Base-by-base conservation (phyloP, 1,140 invertebrate genomes). In the Rhagoletis pomonella region DNA sequence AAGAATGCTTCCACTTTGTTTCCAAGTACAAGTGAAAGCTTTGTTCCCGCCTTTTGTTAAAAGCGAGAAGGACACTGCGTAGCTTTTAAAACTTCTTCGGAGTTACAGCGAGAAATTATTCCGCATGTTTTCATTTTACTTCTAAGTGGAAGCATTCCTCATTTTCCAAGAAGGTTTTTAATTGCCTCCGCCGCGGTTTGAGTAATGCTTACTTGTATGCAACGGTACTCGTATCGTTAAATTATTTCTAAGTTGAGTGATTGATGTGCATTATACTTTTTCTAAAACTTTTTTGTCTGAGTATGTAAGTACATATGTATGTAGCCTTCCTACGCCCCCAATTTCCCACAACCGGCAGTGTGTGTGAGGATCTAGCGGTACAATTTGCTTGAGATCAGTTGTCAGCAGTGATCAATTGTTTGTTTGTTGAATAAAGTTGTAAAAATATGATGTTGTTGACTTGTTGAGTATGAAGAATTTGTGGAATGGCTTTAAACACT, bases 391-490 rank as follows among this genome's bases (percentile, higher is more conserved):
- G 5, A 10, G 50, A 55, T 55, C 50, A 55, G 50, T 42, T 73
- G 39, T 47, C 14, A 1, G 1, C 39, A 44, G 67, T 29, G 29
- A 39, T 29, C 9, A 67, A 44, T 47, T 73, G 44, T 17, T 73
- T 73, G 67, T 73, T 10, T 39, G 64, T 12, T 67, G 39, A 67
- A 67, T 12, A 67, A n/a, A 19, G 39, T 47, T 73, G 67, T 73
- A 44, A 42, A 29, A 47, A 73, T 73, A 42, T 42, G 44, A 73
- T 3, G 42, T 42, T 42, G 44, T 17, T 73, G 67, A 47, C 19
- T 19, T 67, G 64, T 67, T 42, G 64, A 67, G 39, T 42, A 29
- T 39, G 39, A 42, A 67, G 64, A 67, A 67, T 73, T 1, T 47
- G 67, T 17, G 42, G 6, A 17, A 44, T 73, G 67, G 10, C 5